phyloP scores from a whole-genome alignment of 1,140 invertebrate genomes.

The Drosophila kepulauana region DNA sequence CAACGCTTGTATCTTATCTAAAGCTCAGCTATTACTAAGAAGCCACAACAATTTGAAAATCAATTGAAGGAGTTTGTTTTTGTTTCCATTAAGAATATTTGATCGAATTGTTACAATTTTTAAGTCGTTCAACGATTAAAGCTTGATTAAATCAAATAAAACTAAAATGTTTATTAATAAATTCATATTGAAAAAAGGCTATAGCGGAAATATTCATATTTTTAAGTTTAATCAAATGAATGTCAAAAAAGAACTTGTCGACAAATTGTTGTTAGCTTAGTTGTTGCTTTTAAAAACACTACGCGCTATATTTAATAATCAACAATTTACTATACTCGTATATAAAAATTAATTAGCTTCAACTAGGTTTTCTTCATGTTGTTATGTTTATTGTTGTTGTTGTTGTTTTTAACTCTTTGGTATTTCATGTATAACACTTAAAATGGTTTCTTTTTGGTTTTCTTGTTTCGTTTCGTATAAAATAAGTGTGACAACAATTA shows the following conservation, averaged over 20 bases:
- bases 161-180: constrained; percentile 15
- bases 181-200: constrained; percentile 52
- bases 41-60: constrained; percentile 77
- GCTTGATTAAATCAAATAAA: constrained; percentile 61
- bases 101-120: constrained; percentile 54
- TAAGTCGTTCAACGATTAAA: constrained; percentile 77
- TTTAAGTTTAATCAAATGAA: neutral
- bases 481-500: constrained; percentile 78
- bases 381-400: constrained; percentile 21
- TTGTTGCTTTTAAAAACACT: constrained; percentile 71
- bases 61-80: constrained; percentile 48
- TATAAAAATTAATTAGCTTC: constrained; percentile 78
- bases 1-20: constrained; percentile 44
- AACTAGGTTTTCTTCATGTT: constrained; percentile 50
- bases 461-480: constrained; percentile 45
- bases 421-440: constrained; percentile 69
- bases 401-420: constrained; percentile 71
- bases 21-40: constrained; percentile 72
- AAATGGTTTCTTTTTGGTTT: constrained; percentile 33
- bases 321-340: constrained; percentile 73
- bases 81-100: constrained; percentile 19
- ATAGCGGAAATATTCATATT: constrained; percentile 22
- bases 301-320: constrained; percentile 78
- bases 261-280: constrained; percentile 40
- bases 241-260: constrained; percentile 1